These are phyloP conservation scores for Drosophila pandora DNA, from an alignment of 1,140 invertebrate genomes.

Conservation along the genomic window DNA sequence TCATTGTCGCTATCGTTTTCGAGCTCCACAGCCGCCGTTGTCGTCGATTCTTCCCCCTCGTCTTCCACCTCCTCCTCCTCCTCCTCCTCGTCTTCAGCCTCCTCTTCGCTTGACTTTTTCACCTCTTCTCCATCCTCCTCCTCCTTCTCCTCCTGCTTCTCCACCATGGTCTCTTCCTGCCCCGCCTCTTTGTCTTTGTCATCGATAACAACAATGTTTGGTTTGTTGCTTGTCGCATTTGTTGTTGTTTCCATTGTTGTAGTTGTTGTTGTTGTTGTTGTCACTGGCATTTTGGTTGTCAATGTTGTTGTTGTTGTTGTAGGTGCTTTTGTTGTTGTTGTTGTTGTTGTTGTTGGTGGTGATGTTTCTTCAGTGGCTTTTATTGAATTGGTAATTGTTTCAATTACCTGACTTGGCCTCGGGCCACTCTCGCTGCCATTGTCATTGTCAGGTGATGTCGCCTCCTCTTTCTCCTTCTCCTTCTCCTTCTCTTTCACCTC, in stretches of 20 bases:
- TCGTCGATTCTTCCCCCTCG: constrained; percentile 12
- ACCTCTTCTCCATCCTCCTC: constrained; percentile 6
- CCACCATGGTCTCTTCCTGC: not conserved
- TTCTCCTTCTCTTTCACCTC: not conserved
- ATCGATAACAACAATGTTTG: constrained; percentile 34
- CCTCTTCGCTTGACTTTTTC: constrained; percentile 22
- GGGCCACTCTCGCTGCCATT: constrained; percentile 59
- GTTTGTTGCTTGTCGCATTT: not conserved
- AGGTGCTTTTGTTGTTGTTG: constrained; percentile 7
- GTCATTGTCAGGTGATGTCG: constrained; percentile 48
- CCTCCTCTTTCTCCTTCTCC: not conserved
- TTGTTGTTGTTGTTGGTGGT: constrained; percentile 17
- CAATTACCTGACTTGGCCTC: constrained; percentile 68
- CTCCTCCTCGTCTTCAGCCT: constrained; percentile 5
- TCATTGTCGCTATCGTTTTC: constrained; percentile 70
- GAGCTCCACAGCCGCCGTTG: constrained; percentile 40
- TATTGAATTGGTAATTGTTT: constrained; percentile 64
- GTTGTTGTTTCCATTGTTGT: constrained; percentile 2
- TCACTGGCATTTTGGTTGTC: constrained; percentile 1
- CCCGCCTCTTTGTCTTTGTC: constrained; percentile 32
- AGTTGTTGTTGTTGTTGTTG: not conserved
- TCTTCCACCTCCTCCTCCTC: constrained; percentile 6
- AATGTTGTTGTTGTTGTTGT: constrained; percentile 15
- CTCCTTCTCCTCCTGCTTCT: constrained; percentile 8
- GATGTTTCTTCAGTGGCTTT: constrained; percentile 38